phyloP scores from a whole-genome alignment of 2,888 invertebrate species.

The Trisateles emortualis region DNA sequence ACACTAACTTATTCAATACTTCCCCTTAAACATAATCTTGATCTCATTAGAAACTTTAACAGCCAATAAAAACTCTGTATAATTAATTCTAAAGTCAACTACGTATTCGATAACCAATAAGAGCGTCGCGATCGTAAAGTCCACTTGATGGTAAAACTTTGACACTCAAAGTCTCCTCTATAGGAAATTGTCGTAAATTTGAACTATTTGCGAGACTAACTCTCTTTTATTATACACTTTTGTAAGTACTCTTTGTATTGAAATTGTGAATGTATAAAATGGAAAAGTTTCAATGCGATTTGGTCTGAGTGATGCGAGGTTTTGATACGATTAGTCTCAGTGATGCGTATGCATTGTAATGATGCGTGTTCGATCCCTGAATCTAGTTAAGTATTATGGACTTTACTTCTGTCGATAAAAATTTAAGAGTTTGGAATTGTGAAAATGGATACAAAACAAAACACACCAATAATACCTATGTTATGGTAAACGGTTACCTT shows the following conservation, averaged over 20 bases:
- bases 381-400: too few species aligned
- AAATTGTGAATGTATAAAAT: background rate
- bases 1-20: too few species aligned
- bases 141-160: constrained; percentile 64
- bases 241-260: constrained; percentile 12
- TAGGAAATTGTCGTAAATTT: constrained; percentile 61
- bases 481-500: too few species aligned
- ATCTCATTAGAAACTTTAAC: constrained; percentile 1
- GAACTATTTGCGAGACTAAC: constrained; percentile 51
- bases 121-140: constrained; percentile 62
- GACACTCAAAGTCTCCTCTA: constrained; percentile 57
- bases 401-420: too few species aligned
- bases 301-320: background rate
- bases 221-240: constrained; percentile 38
- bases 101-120: constrained; percentile 58
- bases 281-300: background rate
- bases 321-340: too few species aligned
- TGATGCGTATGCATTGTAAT: too few species aligned
- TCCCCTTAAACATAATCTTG: background rate
- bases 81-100: constrained; percentile 18
- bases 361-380: too few species aligned
- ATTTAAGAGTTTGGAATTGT: too few species aligned
- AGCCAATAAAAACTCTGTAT: constrained; percentile 19
- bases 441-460: too few species aligned
- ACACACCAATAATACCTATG: too few species aligned